These are phyloP conservation scores for Marasmarcha lunaedactyla DNA, from an alignment of 2,888 invertebrate genomes.

Conservation along the genomic window DNA sequence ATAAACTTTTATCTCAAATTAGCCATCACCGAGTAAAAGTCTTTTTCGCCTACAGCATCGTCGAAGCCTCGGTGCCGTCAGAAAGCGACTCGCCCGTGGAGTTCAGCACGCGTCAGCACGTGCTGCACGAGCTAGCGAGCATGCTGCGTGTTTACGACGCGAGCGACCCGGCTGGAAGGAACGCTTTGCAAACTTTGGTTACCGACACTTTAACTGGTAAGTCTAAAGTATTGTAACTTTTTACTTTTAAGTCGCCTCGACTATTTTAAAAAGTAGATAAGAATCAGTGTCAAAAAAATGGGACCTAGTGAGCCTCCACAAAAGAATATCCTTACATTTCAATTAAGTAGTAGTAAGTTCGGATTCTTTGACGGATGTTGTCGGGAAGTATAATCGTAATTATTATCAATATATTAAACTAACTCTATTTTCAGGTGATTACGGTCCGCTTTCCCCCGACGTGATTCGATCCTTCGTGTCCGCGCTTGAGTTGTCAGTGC, in stretches of 20 bases:
- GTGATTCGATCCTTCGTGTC: constrained; percentile 52
- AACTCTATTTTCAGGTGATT: constrained; percentile 42
- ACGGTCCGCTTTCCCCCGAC: constrained; percentile 41
- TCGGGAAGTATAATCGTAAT: too few relatives aligned
- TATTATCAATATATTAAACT: too few relatives aligned
- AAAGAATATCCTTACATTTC: too few relatives aligned
- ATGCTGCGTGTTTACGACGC: constrained; percentile 70
- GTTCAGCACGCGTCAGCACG: constrained; percentile 64
- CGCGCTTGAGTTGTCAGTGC: constrained; percentile 45
- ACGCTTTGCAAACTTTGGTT: constrained; percentile 39
- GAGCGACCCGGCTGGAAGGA: constrained; percentile 66
- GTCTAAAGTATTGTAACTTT: too few relatives aligned
- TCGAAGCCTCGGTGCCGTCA: constrained; percentile 51
- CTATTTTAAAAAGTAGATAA: too few relatives aligned
- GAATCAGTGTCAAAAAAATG: too few relatives aligned
- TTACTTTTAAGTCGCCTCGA: too few relatives aligned
- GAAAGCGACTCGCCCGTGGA: constrained; percentile 40
- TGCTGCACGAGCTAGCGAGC: constrained; percentile 47
- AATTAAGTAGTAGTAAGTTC: too few relatives aligned
- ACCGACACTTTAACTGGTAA: constrained; percentile 45
- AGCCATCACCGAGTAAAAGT: too few relatives aligned
- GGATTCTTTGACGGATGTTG: too few relatives aligned
- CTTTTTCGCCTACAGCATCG: constrained; percentile 31
- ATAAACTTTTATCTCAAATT: too few relatives aligned
- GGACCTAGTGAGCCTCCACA: too few relatives aligned